Evolutionary conservation across 2,888 invertebrate genomes (phyloP).

Genomic region (Macrosoma leucophasiata): DNA sequence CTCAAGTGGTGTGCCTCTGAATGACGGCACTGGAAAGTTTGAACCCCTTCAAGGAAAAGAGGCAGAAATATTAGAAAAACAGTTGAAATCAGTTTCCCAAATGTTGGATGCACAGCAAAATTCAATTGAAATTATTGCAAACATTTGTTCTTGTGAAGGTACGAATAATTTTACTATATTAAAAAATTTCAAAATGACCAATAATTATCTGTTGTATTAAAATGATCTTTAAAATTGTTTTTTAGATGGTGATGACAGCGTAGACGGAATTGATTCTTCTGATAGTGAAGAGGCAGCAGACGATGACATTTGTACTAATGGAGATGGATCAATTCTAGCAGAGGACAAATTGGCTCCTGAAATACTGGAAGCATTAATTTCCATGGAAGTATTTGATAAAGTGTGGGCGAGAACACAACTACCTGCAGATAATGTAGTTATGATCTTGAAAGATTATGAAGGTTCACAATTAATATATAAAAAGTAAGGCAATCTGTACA

Average conservation of each 20-base stretch:
- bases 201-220: no score
- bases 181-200: no score
- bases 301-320: slow-evolving; percentile 63
- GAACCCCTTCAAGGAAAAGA: slow-evolving; percentile 49
- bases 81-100: slow-evolving; percentile 65
- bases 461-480: slow-evolving; percentile 63
- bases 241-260: slow-evolving; percentile 45
- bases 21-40: slow-evolving; percentile 41
- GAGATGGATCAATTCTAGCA: slow-evolving; percentile 46
- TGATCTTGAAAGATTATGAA: slow-evolving; percentile 69
- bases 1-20: slow-evolving; percentile 63
- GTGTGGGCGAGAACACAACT: slow-evolving; percentile 70
- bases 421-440: slow-evolving; percentile 72
- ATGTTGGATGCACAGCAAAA: slow-evolving; percentile 81
- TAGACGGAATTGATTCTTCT: slow-evolving; percentile 46
- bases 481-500: slow-evolving; percentile 51
- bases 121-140: slow-evolving; percentile 82
- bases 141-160: slow-evolving; percentile 81
- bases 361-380: slow-evolving; percentile 77
- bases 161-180: slow-evolving; percentile 25
- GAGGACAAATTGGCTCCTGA: slow-evolving; percentile 73
- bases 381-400: slow-evolving; percentile 76
- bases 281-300: slow-evolving; percentile 53
- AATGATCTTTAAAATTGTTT: slow-evolving; percentile 9
- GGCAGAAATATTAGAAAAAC: slow-evolving; percentile 57